A percentile compares a stretch with the other conserved stretches of the same genome.
These are phyloP conservation scores for Dicycla oo DNA, from an alignment of 2,888 invertebrate genomes.

Conservation along the genomic window DNA sequence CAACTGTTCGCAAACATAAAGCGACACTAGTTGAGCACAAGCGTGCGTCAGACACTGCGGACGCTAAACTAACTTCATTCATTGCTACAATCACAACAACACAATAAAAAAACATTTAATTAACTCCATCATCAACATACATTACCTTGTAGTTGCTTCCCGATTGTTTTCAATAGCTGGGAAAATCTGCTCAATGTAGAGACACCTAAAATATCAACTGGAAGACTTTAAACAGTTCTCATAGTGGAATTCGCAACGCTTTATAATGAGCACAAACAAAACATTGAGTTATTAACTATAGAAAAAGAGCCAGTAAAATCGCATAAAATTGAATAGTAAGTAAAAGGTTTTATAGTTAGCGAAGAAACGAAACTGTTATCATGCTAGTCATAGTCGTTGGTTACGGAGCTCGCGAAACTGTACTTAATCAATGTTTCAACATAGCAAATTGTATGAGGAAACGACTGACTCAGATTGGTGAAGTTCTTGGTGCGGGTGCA, in stretches of 20 bases:
- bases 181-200: slow-evolving; percentile 61
- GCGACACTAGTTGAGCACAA: slow-evolving; percentile 17
- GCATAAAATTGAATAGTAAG: slow-evolving; percentile 45
- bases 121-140: slow-evolving; percentile 67
- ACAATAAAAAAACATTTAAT: slow-evolving; percentile 64
- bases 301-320: slow-evolving; percentile 15
- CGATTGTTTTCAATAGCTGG: slow-evolving; percentile 65
- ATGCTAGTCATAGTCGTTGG: slow-evolving; percentile 50
- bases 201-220: slow-evolving; percentile 68
- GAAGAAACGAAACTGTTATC: slow-evolving; percentile 58
- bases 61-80: slow-evolving; percentile 41
- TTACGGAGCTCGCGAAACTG: slow-evolving; percentile 58
- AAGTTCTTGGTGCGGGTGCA: slow-evolving; percentile 38
- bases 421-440: slow-evolving; percentile 67
- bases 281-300: slow-evolving; percentile 5
- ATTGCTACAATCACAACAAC: slow-evolving; percentile 47
- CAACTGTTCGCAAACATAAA: slow-evolving; percentile 23
- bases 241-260: slow-evolving; percentile 60
- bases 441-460: slow-evolving; percentile 66
- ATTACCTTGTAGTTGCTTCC: slow-evolving; percentile 74
- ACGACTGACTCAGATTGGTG: slow-evolving; percentile 55
- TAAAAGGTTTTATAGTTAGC: slow-evolving; percentile 34
- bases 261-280: slow-evolving; percentile 26
- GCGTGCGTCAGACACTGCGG: slow-evolving; percentile 41
- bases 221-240: slow-evolving; percentile 61